Percentiles rank a stretch among this genome's conserved stretches.
These are phyloP conservation scores for Chloropsis hardwickii DNA, from an alignment of 2,113 vertebrate genomes.

Conservation along the genomic window DNA sequence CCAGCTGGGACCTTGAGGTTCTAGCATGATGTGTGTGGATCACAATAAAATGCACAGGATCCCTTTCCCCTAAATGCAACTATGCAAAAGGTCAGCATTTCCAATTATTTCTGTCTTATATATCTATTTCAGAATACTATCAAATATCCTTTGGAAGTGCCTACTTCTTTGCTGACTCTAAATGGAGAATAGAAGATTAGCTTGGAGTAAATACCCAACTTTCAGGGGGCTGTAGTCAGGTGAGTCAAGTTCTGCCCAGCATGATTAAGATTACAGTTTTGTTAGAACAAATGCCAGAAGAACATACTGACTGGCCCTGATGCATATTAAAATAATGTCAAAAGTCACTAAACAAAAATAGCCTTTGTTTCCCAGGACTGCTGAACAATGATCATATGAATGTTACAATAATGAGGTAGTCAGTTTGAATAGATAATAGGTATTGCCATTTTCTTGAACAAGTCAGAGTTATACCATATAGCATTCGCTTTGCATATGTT, in stretches of 20 bases:
- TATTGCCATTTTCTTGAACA: background rate
- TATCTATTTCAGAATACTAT: background rate
- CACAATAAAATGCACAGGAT: background rate
- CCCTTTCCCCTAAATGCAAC: background rate
- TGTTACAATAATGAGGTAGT: constrained; percentile 17
- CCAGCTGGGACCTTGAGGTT: background rate
- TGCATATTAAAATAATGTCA: constrained; percentile 4
- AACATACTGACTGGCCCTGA: background rate
- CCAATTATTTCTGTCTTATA: background rate
- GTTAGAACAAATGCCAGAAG: background rate
- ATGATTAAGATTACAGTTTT: background rate
- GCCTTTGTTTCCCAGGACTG: constrained; percentile 29
- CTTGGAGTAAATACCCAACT: background rate
- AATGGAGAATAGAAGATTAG: background rate
- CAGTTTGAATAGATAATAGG: constrained; percentile 28
- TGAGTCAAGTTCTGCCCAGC: background rate
- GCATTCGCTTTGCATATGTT: background rate
- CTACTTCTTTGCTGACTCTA: background rate
- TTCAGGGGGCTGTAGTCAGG: background rate
- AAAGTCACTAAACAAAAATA: constrained; percentile 23
- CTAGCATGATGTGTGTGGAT: background rate
- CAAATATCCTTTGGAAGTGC: background rate
- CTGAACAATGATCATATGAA: constrained; percentile 27
- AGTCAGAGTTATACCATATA: background rate
- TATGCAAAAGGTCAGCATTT: background rate